Percentiles rank a stretch among this genome's conserved stretches.
phyloP scores from a whole-genome alignment of 1,140 invertebrate genomes.

The Dinoponera quadriceps region DNA sequence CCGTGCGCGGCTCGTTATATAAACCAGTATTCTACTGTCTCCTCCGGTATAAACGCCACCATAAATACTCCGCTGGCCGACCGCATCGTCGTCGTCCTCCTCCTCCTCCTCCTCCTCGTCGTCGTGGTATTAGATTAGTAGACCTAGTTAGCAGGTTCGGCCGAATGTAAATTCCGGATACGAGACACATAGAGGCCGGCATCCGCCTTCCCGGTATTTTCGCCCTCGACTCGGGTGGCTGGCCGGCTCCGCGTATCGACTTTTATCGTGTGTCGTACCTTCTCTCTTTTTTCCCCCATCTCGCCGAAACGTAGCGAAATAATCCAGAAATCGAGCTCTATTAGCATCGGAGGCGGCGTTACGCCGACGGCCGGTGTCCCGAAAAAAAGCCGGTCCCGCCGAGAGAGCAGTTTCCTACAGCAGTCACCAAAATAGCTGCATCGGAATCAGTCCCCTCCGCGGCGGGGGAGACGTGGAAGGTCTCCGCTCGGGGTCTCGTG shows the following conservation, averaged over 20 bases:
- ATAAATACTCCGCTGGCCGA: conserved; percentile 28
- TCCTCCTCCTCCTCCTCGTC: too few species aligned
- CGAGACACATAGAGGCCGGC: conserved; percentile 60
- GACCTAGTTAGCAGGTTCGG: conserved; percentile 19
- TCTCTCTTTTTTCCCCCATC: not conserved
- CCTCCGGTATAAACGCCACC: not conserved
- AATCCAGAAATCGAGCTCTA: conserved; percentile 79
- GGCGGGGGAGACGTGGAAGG: conserved; percentile 49
- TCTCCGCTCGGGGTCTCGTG: conserved; percentile 47
- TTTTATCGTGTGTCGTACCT: conserved; percentile 64
- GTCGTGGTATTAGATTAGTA: conserved; percentile 45
- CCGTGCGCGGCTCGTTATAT: conserved; percentile 29
- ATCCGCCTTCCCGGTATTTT: conserved; percentile 75
- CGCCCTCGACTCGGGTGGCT: conserved; percentile 68
- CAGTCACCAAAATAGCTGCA: conserved; percentile 77
- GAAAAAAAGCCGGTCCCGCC: conserved; percentile 58
- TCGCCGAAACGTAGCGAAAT: conserved; percentile 66
- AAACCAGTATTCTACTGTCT: conserved; percentile 22
- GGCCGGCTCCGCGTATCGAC: conserved; percentile 48
- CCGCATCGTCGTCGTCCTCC: too few species aligned
- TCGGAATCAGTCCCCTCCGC: conserved; percentile 76
- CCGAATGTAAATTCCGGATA: conserved; percentile 70
- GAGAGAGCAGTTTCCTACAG: too few species aligned
- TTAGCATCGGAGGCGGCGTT: conserved; percentile 78
- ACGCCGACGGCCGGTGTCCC: conserved; percentile 43